Evolutionary conservation across 1,140 invertebrate genomes (phyloP).

Genomic region (Drosophila micromelanica): DNA sequence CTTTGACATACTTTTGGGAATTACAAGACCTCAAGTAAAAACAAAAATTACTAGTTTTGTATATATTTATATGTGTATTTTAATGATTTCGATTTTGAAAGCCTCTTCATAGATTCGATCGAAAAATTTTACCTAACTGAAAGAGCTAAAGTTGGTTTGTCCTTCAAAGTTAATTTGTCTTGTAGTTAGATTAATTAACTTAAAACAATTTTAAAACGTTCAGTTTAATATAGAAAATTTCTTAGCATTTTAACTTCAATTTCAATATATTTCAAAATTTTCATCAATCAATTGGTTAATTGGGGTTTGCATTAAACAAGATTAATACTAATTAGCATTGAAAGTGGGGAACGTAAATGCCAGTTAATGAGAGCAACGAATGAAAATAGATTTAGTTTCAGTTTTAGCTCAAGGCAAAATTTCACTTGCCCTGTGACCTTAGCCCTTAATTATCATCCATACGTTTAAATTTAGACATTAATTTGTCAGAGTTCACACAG

Average conservation of each 20-base stretch:
- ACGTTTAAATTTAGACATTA: neutral
- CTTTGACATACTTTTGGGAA: slow-evolving; percentile 22
- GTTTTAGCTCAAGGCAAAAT: no score
- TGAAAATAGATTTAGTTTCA: no score
- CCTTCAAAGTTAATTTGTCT: neutral
- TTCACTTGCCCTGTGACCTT: neutral
- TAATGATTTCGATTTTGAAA: neutral
- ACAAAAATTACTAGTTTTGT: neutral
- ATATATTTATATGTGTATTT: neutral
- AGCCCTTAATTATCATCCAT: neutral
- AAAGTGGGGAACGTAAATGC: no score
- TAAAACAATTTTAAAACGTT: no score
- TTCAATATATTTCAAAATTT: no score
- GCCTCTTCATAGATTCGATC: neutral
- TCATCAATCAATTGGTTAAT: no score
- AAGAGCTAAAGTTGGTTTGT: neutral
- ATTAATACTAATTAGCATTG: no score
- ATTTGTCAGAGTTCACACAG: neutral
- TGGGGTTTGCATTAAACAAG: no score
- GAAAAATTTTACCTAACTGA: neutral
- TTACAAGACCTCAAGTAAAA: neutral
- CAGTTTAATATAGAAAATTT: no score
- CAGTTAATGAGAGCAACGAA: no score
- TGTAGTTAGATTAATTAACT: no score
- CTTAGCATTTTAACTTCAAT: no score